Evolutionary conservation across 2,113 vertebrate species (phyloP), one percentile per base, ranked within the genome.

Genomic region (Passer domesticus): DNA sequence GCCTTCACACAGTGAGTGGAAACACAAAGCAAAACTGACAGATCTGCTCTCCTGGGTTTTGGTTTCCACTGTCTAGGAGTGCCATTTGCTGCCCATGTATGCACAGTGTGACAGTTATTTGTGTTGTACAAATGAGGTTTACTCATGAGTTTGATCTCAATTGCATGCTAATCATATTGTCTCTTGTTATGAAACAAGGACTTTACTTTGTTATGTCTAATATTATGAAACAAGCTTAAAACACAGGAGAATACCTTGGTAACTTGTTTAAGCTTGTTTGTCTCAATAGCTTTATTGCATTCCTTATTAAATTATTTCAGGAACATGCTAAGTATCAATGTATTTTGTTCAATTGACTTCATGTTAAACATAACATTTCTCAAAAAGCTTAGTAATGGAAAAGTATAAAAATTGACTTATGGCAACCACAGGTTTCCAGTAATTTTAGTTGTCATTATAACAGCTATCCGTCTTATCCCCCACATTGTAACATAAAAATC

Each of bases 61-160:
- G 17, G 4, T 77, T 96, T 92, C 28, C 16, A 37, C 58, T 92
- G 41, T 47, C 33, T 72, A 80, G 28, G 28, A 83, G 5, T 4
- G 3, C 66, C 13, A 15, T 72, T 75, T 95, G 13, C 47, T 92
- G 66, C 49, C 50, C 25, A 15, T 63, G 24, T 92, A 77, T 52
- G 24, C 52, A 76, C 22, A 52, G 8, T 60, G 63, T 84, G 90
- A 95, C 73, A 95, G 85, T 23, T 94, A 81, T 93, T 90, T 85
- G 33, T 77, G 50, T 66, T 87, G 64, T 78, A 93, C 19, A 93
- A 96, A 92, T 59, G 24, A 43, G n/a, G 9, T 69, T 83, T 87
- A 67, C 77, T 86, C 69, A 19, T 76, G 33, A 47, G 62, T 77
- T 93, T 94, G 76, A 91, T 83, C n/a, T 69, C 60, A 85, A 33